Conservation (phyloP, 2,797 vertebrate species). For the Onychomys leucogaster region DNA sequence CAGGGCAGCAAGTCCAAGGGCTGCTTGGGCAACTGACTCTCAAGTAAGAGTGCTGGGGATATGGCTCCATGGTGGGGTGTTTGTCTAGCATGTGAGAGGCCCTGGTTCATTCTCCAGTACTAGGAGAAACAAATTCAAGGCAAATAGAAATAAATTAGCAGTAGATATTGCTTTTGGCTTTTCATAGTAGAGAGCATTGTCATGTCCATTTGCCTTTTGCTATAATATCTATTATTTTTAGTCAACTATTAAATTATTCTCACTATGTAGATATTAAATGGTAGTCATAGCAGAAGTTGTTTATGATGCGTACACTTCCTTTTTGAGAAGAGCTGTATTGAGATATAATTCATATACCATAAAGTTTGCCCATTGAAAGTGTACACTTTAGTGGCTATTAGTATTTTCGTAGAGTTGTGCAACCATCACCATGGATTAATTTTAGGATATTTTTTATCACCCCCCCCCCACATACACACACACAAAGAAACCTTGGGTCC, state of each 20-base stretch:
- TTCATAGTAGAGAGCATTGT: background rate
- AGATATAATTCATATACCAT: constrained; percentile 30
- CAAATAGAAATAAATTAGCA: background rate
- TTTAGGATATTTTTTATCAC: constrained; percentile 40
- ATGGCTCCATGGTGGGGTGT: background rate
- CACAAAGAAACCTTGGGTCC: constrained; percentile 7
- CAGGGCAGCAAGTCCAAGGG: background rate
- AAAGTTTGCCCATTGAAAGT: constrained; percentile 38
- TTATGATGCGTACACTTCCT: background rate
- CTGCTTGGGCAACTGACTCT: background rate
- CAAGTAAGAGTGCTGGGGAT: background rate
- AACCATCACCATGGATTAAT: constrained; percentile 2
- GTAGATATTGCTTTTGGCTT: background rate
- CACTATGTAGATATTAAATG: constrained; percentile 41
- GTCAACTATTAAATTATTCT: constrained; percentile 45
- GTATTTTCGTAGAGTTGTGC: constrained; percentile 1
- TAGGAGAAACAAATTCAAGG: background rate
- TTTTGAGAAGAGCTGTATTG: constrained; percentile 60
- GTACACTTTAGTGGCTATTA: constrained; percentile 27
- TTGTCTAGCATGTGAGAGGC: background rate
- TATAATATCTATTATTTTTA: constrained; percentile 60
- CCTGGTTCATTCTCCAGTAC: background rate
- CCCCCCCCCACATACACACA: background rate
- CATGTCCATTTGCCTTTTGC: background rate
- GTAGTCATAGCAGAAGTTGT: constrained; percentile 38